Percentiles rank a stretch among this genome's conserved stretches.
Conservation (phyloP, 2,113 vertebrate species). For the Calidris pygmaea region DNA sequence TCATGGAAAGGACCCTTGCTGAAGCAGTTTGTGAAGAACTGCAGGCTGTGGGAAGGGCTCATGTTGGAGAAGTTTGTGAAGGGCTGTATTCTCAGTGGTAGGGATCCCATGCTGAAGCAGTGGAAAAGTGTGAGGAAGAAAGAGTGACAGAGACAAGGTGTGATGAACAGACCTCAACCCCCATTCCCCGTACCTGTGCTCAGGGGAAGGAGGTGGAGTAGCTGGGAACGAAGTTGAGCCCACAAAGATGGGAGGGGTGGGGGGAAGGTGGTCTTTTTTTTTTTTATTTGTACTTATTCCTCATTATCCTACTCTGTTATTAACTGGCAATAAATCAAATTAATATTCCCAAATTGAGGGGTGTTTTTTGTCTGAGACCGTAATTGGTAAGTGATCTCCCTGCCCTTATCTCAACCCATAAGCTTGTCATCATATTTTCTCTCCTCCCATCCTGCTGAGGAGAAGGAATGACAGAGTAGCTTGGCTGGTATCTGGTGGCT, state of each 20-base stretch:
- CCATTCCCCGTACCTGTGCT: background rate
- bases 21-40: background rate
- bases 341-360: background rate
- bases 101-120: background rate
- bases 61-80: fast-evolving
- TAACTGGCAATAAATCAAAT: background rate
- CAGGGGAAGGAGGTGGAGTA: background rate
- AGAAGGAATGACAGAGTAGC: background rate
- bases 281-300: background rate
- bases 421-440: background rate
- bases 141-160: background rate
- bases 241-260: background rate
- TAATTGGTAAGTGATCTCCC: background rate
- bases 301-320: background rate
- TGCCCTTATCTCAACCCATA: background rate
- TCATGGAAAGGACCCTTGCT: background rate
- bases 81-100: background rate
- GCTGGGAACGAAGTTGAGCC: background rate
- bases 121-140: background rate
- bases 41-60: background rate
- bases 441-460: background rate
- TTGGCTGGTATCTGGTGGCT: background rate
- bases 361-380: background rate
- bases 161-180: background rate
- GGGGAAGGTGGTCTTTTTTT: background rate